These are phyloP conservation scores for Brienomyrus brachyistius DNA, from an alignment of 2,113 vertebrate species.

Conservation along the genomic window DNA sequence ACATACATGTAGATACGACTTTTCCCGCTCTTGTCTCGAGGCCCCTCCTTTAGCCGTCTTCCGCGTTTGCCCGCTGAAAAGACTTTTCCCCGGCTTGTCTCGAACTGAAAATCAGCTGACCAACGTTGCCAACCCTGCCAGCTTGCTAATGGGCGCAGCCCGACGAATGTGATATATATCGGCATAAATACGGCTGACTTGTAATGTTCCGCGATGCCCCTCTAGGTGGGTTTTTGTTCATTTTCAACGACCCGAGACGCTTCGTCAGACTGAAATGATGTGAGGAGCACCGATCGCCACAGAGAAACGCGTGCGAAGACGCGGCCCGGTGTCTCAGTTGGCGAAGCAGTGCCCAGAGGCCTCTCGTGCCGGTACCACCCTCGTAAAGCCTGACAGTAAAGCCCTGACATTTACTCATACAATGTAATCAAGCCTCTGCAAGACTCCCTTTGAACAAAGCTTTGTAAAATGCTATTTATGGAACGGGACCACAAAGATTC, in stretches of 20 bases:
- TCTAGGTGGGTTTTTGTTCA: not conserved
- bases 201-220: not conserved
- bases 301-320: not conserved
- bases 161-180: not conserved
- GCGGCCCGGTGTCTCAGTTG: constrained; percentile 18
- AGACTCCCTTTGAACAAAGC: constrained; percentile 26
- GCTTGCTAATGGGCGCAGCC: not conserved
- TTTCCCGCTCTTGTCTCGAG: not conserved
- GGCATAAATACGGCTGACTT: not conserved
- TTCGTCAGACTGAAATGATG: not conserved
- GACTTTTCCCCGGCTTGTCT: not conserved
- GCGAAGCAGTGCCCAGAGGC: constrained; percentile 20
- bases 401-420: constrained; percentile 23
- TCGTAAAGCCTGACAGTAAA: constrained; percentile 37
- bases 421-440: constrained; percentile 32
- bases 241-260: not conserved
- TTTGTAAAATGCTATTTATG: constrained; percentile 20
- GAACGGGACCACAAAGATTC: constrained; percentile 25
- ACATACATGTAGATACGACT: not conserved
- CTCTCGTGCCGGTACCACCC: constrained; percentile 32
- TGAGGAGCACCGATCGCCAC: not conserved
- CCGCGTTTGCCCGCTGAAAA: too few species aligned
- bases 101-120: not conserved
- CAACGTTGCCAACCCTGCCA: not conserved
- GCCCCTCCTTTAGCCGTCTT: too few species aligned